phyloP scores from a whole-genome alignment of 2,113 vertebrate genomes.

The Myodes glareolus region DNA sequence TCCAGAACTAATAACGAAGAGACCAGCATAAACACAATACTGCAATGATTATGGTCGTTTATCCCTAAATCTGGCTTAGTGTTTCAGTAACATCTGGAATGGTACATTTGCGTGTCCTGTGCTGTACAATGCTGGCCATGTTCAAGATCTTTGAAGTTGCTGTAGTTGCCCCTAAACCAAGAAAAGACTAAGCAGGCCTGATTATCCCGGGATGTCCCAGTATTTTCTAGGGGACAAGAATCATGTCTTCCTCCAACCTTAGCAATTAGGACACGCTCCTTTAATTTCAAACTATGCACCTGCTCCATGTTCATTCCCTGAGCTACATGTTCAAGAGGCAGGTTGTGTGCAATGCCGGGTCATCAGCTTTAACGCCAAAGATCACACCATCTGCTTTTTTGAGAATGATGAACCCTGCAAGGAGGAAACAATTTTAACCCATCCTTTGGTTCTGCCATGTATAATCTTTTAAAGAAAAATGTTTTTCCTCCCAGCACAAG shows the following conservation, averaged over 20 bases:
- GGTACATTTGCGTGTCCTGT: background rate
- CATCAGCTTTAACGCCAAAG: background rate
- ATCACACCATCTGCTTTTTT: background rate
- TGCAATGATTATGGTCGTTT: constrained; percentile 52
- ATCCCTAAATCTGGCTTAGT: constrained; percentile 47
- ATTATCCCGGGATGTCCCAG: background rate
- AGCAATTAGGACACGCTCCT: constrained; percentile 5
- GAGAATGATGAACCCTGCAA: background rate
- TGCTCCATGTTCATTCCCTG: background rate
- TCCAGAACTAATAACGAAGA: constrained; percentile 75
- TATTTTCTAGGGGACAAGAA: background rate
- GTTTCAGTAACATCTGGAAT: constrained; percentile 59
- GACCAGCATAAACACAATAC: constrained; percentile 50
- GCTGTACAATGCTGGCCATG: background rate
- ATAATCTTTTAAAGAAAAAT: background rate
- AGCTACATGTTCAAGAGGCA: background rate
- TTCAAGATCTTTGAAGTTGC: constrained; percentile 17
- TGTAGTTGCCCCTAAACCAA: constrained; percentile 28
- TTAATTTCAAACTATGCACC: background rate
- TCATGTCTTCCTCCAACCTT: background rate
- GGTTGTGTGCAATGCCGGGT: background rate
- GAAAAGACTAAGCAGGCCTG: background rate
- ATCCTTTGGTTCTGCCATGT: background rate
- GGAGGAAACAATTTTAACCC: background rate
- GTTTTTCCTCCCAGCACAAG: background rate